These are phyloP conservation scores for Caprella mutica DNA, from an alignment of 2,888 invertebrate genomes.

Conservation along the genomic window DNA sequence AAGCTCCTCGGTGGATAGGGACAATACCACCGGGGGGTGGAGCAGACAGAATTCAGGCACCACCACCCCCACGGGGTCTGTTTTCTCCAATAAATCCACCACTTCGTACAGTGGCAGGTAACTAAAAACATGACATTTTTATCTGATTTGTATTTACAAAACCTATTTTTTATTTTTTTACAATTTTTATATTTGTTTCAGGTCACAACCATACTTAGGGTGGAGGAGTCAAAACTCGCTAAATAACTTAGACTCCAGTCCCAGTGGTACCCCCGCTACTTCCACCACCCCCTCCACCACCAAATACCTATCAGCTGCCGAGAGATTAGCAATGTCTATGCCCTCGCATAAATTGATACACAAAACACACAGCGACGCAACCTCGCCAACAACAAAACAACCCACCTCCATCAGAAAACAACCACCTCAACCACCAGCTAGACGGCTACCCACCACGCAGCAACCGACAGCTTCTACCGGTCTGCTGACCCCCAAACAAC, in stretches of 20 bases:
- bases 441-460: slow-evolving; percentile 43
- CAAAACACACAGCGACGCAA: slow-evolving; percentile 52
- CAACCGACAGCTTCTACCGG: slow-evolving; percentile 58
- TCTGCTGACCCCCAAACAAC: slow-evolving; percentile 69
- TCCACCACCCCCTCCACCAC: slow-evolving; percentile 14
- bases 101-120: slow-evolving; percentile 40
- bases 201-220: slow-evolving; percentile 66
- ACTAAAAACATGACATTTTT: too few relatives aligned
- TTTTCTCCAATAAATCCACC: slow-evolving; percentile 40
- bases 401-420: not conserved
- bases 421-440: slow-evolving; percentile 38
- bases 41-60: slow-evolving; percentile 48
- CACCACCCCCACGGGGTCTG: slow-evolving; percentile 52
- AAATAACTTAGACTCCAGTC: too few relatives aligned
- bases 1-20: not conserved
- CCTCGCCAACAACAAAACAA: slow-evolving; percentile 48
- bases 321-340: slow-evolving; percentile 45
- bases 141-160: too few relatives aligned
- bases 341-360: not conserved
- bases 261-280: slow-evolving; percentile 43
- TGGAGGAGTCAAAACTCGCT: slow-evolving; percentile 80
- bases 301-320: slow-evolving; percentile 25
- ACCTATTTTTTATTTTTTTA: too few relatives aligned
- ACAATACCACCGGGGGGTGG: not conserved
- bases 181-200: too few relatives aligned